phyloP scores from a whole-genome alignment of 2,113 vertebrate genomes.

The Perognathus longimembris region DNA sequence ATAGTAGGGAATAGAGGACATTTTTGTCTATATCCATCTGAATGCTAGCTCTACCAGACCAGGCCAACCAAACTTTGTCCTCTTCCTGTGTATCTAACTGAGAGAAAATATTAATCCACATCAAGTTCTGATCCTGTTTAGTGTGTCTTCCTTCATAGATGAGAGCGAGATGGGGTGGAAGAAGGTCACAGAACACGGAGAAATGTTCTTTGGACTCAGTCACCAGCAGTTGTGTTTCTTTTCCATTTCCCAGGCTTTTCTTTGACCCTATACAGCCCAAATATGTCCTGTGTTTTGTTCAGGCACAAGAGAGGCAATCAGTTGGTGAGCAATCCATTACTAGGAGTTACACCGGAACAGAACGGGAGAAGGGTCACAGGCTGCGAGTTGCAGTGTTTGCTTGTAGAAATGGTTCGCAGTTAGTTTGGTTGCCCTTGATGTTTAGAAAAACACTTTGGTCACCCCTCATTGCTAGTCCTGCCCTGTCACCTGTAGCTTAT shows the following conservation, averaged over 20 bases:
- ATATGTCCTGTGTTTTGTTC: background rate
- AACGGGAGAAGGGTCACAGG: background rate
- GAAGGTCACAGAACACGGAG: background rate
- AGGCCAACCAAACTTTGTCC: background rate
- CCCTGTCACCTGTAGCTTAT: background rate
- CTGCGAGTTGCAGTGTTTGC: background rate
- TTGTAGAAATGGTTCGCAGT: background rate
- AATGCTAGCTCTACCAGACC: background rate
- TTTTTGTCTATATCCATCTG: background rate
- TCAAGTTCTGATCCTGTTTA: background rate
- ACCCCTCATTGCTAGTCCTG: background rate
- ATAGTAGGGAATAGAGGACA: background rate
- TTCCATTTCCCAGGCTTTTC: background rate
- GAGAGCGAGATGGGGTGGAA: accelerated
- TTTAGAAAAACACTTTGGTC: background rate
- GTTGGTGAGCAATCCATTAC: too few relatives aligned
- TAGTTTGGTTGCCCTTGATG: too few relatives aligned
- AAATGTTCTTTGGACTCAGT: background rate
- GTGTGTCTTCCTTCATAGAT: background rate
- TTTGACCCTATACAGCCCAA: background rate
- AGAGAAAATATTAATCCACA: background rate
- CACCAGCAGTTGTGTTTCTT: background rate
- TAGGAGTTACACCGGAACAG: background rate
- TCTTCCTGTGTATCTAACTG: background rate
- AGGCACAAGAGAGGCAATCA: background rate